phyloP scores from a whole-genome alignment of 2,888 invertebrate species.

The Julus scanicus region DNA sequence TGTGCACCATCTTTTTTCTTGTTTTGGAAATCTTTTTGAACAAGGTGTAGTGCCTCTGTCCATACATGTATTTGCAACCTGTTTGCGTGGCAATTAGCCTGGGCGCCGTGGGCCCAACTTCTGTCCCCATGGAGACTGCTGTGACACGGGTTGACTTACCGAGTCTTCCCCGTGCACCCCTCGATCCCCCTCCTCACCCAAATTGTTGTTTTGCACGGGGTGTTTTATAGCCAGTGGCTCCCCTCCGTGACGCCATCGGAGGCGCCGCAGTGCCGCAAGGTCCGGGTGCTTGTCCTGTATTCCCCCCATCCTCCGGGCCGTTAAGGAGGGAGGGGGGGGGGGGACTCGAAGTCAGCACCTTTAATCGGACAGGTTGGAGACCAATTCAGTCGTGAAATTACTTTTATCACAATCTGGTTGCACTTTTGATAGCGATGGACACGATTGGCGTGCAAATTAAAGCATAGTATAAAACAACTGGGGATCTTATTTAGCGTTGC shows the following conservation, averaged over 20 bases:
- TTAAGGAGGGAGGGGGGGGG: neutral
- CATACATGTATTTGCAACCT: conserved; percentile 14
- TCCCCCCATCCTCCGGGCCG: neutral
- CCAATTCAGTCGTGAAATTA: conserved; percentile 16
- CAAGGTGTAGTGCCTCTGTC: neutral
- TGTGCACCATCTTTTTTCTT: no score
- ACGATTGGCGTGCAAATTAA: neutral
- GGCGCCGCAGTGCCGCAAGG: conserved; percentile 36
- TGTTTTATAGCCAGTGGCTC: conserved; percentile 38
- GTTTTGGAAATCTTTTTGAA: no score
- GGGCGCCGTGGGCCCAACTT: neutral
- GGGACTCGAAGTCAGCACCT: neutral
- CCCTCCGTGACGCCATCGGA: conserved; percentile 38
- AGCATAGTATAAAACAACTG: no score
- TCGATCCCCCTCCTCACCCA: neutral
- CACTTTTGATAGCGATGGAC: conserved; percentile 15
- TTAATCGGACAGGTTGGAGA: conserved; percentile 25
- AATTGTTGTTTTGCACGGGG: conserved; percentile 3
- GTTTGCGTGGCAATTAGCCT: neutral
- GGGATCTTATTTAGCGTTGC: no score
- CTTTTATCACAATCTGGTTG: neutral
- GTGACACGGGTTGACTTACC: neutral
- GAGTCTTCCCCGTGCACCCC: neutral
- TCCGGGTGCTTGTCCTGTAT: conserved; percentile 31
- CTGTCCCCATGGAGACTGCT: neutral